Percentiles rank a stretch among this genome's conserved stretches.
Evolutionary conservation across 1,140 invertebrate genomes (phyloP).

Genomic region (Medauroidea extradentata): DNA sequence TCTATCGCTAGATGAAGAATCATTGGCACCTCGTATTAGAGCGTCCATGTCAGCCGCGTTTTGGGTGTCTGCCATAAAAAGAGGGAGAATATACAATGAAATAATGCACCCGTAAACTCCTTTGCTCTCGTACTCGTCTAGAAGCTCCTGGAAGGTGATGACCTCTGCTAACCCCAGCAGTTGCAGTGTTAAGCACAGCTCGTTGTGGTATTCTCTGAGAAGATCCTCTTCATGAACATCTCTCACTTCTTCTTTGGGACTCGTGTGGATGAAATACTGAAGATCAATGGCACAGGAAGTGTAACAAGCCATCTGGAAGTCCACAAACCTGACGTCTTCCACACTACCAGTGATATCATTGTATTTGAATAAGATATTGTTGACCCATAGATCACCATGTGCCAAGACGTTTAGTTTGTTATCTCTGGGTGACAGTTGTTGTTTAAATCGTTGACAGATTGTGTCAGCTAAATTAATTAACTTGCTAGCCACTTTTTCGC

Average conservation of each 20-base stretch:
- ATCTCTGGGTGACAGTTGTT: not conserved
- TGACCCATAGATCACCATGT: conserved; percentile 50
- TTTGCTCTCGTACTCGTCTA: conserved; percentile 31
- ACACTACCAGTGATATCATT: conserved; percentile 17
- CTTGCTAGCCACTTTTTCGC: no score
- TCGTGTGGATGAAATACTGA: no score
- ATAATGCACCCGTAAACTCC: conserved; percentile 33
- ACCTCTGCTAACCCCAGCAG: conserved; percentile 37
- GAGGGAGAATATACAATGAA: conserved; percentile 27
- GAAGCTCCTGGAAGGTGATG: conserved; percentile 41
- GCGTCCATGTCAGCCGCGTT: conserved; percentile 30
- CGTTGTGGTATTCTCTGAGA: no score
- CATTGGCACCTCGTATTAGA: not conserved
- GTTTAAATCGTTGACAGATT: no score
- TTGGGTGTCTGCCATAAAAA: conserved; percentile 30
- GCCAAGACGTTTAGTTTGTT: conserved; percentile 34
- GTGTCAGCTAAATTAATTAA: no score
- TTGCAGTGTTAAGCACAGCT: conserved; percentile 35
- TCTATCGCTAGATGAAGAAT: no score
- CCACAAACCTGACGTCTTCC: conserved; percentile 35
- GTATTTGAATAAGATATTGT: conserved; percentile 46
- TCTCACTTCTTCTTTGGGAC: no score
- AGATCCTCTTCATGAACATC: no score
- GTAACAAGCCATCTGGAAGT: conserved; percentile 40
- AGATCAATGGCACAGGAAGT: no score